These are phyloP conservation scores for Hemicordylus capensis DNA, from an alignment of 2,113 vertebrate species.

Conservation along the genomic window DNA sequence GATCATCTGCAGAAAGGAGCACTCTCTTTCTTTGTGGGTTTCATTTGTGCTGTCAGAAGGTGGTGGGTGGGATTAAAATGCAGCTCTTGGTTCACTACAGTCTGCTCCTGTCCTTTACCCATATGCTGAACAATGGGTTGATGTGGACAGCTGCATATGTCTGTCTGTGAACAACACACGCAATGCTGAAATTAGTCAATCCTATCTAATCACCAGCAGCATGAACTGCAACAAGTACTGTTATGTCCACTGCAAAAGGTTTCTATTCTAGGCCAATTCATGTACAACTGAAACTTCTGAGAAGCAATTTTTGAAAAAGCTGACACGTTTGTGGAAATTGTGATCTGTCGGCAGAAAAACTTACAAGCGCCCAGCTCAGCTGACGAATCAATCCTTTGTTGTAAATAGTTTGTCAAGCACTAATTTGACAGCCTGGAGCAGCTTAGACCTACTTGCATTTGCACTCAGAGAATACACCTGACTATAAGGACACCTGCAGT, in stretches of 20 bases:
- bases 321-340: conserved; percentile 2
- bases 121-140: not conserved
- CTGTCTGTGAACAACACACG: too few species aligned
- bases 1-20: too few species aligned
- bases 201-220: not conserved
- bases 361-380: not conserved
- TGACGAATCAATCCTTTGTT: conserved; percentile 38
- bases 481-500: conserved; percentile 15
- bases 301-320: not conserved
- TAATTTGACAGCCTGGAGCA: conserved; percentile 1
- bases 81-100: not conserved
- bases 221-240: not conserved
- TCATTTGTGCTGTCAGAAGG: too few species aligned
- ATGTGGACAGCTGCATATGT: not conserved
- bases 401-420: conserved; percentile 13
- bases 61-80: too few species aligned
- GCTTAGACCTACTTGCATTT: not conserved
- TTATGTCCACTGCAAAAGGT: not conserved
- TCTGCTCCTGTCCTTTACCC: not conserved
- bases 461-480: conserved; percentile 18
- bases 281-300: conserved; percentile 8
- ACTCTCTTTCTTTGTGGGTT: too few species aligned
- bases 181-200: not conserved
- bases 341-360: conserved; percentile 14
- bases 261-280: conserved; percentile 7